A percentile compares a stretch with the other conserved stretches of the same genome.
These are phyloP conservation scores for Sclerodermus sp. DNA, from an alignment of 2,888 invertebrate species.

Conservation along the genomic window DNA sequence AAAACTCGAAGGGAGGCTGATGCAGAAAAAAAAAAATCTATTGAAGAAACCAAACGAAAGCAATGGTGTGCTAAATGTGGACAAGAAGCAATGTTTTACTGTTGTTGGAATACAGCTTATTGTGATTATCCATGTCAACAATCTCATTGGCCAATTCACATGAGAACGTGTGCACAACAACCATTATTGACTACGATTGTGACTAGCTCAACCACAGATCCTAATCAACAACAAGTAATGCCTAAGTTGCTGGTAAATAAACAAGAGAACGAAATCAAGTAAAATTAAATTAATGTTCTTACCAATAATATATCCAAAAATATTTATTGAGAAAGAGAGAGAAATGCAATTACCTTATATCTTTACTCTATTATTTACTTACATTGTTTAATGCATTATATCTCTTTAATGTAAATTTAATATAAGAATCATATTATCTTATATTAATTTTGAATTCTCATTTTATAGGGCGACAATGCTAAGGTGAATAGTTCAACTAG, in stretches of 20 bases:
- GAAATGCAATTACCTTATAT: too few relatives aligned
- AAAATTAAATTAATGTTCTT: too few relatives aligned
- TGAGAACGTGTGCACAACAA: conserved; percentile 63
- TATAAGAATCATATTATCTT: background rate
- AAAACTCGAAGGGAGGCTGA: conserved; percentile 71
- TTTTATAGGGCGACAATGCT: conserved; percentile 27
- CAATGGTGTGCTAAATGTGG: conserved; percentile 92
- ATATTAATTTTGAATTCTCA: background rate
- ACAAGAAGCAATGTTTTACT: conserved; percentile 88
- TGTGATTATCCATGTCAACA: conserved; percentile 89
- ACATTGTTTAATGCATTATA: background rate
- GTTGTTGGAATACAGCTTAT: conserved; percentile 96
- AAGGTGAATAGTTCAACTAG: conserved; percentile 16
- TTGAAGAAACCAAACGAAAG: conserved; percentile 80
- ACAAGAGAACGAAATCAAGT: conserved; percentile 20
- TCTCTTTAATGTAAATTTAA: background rate
- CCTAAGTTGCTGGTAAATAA: conserved; percentile 37
- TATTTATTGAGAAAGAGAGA: background rate
- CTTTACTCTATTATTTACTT: conserved; percentile 1
- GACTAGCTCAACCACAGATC: conserved; percentile 20
- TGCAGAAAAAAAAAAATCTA: conserved; percentile 69
- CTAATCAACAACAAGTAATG: conserved; percentile 38
- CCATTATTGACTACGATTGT: conserved; percentile 24
- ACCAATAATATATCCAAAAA: too few relatives aligned
- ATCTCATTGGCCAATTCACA: conserved; percentile 82